A percentile compares a stretch with the other conserved stretches of the same genome.
phyloP scores from a whole-genome alignment of 2,113 vertebrate species.

The Xenopus borealis region DNA sequence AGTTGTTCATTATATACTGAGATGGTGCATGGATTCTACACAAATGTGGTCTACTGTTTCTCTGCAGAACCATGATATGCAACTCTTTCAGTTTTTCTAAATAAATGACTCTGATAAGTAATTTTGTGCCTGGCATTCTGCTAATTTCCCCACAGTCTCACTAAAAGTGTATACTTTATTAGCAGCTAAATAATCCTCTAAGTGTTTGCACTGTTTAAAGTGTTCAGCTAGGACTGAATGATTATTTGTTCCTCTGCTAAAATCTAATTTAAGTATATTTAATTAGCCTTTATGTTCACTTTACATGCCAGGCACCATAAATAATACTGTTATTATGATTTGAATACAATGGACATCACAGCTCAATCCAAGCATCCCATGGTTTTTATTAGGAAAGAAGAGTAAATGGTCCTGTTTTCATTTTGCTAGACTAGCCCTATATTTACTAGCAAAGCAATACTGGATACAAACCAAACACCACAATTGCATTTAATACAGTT shows the following conservation, averaged over 20 bases:
- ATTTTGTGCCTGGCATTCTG: background rate
- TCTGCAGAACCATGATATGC: background rate
- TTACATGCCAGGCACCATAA: slow-evolving; percentile 37
- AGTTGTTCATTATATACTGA: too few species aligned
- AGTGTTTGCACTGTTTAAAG: slow-evolving; percentile 25
- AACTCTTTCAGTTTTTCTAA: background rate
- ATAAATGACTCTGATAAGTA: background rate
- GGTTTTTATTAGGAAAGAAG: slow-evolving; percentile 35
- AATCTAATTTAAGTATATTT: slow-evolving; percentile 23
- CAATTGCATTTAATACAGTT: slow-evolving; percentile 30
- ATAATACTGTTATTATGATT: slow-evolving; percentile 42
- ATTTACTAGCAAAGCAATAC: slow-evolving; percentile 27
- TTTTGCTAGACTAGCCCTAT: slow-evolving; percentile 13
- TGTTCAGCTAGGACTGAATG: slow-evolving; percentile 28
- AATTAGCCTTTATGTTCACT: slow-evolving; percentile 42
- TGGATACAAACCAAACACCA: slow-evolving; percentile 27
- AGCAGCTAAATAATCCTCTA: slow-evolving; percentile 22
- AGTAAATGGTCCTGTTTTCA: slow-evolving; percentile 36
- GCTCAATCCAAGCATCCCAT: slow-evolving; percentile 30
- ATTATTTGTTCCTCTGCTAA: slow-evolving; percentile 43
- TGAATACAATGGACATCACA: slow-evolving; percentile 40
- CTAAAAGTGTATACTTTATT: slow-evolving; percentile 29
- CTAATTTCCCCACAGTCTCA: slow-evolving; percentile 10
- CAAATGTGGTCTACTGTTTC: background rate
- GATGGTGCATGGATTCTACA: too few species aligned